phyloP scores from a whole-genome alignment of 2,113 vertebrate species.

The Myiagra hebetior region DNA sequence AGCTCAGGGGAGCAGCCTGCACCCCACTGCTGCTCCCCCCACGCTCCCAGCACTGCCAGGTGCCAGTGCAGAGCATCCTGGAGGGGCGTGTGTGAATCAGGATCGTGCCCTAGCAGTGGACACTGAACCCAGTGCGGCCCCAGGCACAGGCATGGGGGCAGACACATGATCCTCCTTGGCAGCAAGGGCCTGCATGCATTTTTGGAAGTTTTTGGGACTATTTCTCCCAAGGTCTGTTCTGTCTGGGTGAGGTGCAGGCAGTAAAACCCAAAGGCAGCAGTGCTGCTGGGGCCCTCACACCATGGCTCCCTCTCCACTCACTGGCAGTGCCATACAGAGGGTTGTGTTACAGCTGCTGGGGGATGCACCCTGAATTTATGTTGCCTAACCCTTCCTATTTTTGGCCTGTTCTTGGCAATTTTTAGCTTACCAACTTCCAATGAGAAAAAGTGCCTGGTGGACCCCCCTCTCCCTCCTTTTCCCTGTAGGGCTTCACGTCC shows the following conservation, averaged over 20 bases:
- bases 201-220: background rate
- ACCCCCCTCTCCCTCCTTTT: background rate
- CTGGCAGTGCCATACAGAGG: background rate
- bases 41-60: background rate
- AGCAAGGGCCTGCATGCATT: background rate
- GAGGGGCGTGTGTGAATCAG: rapidly evolving
- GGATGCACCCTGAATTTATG: rapidly evolving
- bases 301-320: background rate
- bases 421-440: background rate
- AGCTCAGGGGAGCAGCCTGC: background rate
- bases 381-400: background rate
- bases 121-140: rapidly evolving
- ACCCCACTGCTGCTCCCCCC: rapidly evolving
- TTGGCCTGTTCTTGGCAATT: background rate
- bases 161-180: background rate
- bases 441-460: background rate
- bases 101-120: rapidly evolving
- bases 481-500: background rate
- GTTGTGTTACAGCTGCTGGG: background rate
- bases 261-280: background rate
- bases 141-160: background rate
- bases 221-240: background rate
- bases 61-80: rapidly evolving
- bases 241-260: background rate
- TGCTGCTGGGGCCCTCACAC: background rate